phyloP scores from a whole-genome alignment of 2,888 invertebrate species.

The Drosophila falleni region DNA sequence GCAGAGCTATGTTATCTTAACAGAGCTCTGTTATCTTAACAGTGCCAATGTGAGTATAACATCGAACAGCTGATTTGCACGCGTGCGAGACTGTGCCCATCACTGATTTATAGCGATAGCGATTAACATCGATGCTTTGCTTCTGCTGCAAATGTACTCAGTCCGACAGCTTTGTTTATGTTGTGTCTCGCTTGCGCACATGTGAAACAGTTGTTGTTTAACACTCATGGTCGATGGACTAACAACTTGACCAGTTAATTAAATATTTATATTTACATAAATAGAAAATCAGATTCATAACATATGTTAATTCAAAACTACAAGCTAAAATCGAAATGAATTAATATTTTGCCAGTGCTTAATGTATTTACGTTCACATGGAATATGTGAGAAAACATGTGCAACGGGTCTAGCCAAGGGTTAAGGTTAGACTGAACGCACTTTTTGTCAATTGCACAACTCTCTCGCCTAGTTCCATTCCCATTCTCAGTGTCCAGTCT shows the following conservation, averaged over 20 bases:
- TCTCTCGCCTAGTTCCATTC: not conserved
- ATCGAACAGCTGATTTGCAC: too few species aligned
- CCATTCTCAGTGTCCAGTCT: not conserved
- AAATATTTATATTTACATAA: not conserved
- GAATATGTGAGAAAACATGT: conserved; percentile 39
- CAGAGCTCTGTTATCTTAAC: too few species aligned
- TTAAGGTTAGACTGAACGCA: conserved; percentile 47
- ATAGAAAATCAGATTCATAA: not conserved
- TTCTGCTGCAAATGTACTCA: conserved; percentile 5
- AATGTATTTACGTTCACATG: not conserved
- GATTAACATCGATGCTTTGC: conserved; percentile 16
- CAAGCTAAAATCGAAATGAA: not conserved
- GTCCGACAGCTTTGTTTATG: conserved; percentile 51
- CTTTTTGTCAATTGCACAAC: conserved; percentile 39
- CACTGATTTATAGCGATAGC: too few species aligned
- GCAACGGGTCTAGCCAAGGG: conserved; percentile 41
- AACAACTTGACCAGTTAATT: conserved; percentile 10
- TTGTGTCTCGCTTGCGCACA: conserved; percentile 53
- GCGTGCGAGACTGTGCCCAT: too few species aligned
- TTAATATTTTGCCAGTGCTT: not conserved
- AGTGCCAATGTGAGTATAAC: too few species aligned
- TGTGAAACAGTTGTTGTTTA: conserved; percentile 44
- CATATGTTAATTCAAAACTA: not conserved
- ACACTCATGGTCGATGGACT: conserved; percentile 20
- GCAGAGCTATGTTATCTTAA: too few species aligned